phyloP scores from a whole-genome alignment of 2,797 vertebrate species.

The Coranthus polyacanthus region DNA sequence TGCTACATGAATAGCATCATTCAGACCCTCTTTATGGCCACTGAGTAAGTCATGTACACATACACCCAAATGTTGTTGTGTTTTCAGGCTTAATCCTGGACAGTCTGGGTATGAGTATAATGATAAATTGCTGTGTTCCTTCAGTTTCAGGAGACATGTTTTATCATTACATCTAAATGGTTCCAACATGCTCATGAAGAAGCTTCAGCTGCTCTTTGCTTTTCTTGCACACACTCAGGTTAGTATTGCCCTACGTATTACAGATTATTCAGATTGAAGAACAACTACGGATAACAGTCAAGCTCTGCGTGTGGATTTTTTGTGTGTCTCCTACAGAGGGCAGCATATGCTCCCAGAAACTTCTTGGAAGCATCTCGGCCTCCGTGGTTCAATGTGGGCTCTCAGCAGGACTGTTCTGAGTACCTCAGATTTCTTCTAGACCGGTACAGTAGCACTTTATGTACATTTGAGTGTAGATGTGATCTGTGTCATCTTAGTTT shows the following conservation, averaged over 20 bases:
- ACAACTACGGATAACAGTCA: neutral
- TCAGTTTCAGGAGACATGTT: constrained; percentile 96
- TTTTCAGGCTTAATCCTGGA: neutral
- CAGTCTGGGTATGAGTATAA: neutral
- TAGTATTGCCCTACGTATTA: constrained; percentile 32
- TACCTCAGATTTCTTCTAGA: constrained; percentile 97
- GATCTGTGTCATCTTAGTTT: neutral
- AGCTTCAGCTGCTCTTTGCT: constrained; percentile 96
- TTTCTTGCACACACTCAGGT: constrained; percentile 99
- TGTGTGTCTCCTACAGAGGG: constrained; percentile 85
- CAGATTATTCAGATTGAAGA: neutral
- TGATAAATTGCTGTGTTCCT: neutral
- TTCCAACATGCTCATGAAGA: constrained; percentile 94
- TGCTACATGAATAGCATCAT: constrained; percentile 99
- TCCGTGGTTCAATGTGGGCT: constrained; percentile 95
- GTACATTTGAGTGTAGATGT: neutral
- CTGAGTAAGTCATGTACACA: constrained; percentile 89
- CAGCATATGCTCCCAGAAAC: constrained; percentile 94
- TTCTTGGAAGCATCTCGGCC: constrained; percentile 97
- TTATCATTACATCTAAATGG: constrained; percentile 93
- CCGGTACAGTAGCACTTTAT: constrained; percentile 85
- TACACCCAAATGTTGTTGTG: neutral
- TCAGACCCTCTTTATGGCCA: constrained; percentile 98
- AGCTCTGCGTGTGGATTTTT: neutral
- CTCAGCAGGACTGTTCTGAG: constrained; percentile 98